Conservation (phyloP, 53 echinoderm and acorn worm genomes). For the Arbacia lixula region DNA sequence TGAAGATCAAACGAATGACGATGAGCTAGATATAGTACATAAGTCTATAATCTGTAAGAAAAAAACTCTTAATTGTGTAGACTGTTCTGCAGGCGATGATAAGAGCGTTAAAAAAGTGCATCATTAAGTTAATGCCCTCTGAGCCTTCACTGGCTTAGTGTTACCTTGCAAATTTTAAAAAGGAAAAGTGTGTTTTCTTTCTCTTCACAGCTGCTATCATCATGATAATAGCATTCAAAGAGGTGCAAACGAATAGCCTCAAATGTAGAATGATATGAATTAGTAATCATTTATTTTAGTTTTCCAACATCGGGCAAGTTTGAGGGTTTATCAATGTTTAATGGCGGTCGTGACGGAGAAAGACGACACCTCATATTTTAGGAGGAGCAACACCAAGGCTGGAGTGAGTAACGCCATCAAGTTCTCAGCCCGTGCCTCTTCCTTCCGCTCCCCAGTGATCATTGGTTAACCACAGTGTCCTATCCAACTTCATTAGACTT, state of each 20-base stretch:
- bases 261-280: constrained; percentile 40
- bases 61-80: too few relatives aligned
- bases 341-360: constrained; percentile 28
- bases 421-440: constrained; percentile 14
- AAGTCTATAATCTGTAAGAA: too few relatives aligned
- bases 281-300: constrained; percentile 23
- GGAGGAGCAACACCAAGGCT: not conserved
- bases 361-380: constrained; percentile 24
- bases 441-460: constrained; percentile 16
- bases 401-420: constrained; percentile 22
- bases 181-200: too few relatives aligned
- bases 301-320: constrained; percentile 23
- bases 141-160: too few relatives aligned
- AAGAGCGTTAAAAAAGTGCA: too few relatives aligned
- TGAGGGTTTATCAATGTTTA: constrained; percentile 51
- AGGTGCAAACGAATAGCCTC: constrained; percentile 24
- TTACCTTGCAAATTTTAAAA: too few relatives aligned
- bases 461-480: constrained; percentile 40
- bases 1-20: too few relatives aligned
- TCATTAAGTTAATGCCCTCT: too few relatives aligned
- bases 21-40: too few relatives aligned
- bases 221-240: constrained; percentile 37
- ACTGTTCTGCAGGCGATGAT: too few relatives aligned
- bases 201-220: too few relatives aligned
- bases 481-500: constrained; percentile 45